phyloP scores from a whole-genome alignment of 1,140 invertebrate species.

The Hetaerina americana region DNA sequence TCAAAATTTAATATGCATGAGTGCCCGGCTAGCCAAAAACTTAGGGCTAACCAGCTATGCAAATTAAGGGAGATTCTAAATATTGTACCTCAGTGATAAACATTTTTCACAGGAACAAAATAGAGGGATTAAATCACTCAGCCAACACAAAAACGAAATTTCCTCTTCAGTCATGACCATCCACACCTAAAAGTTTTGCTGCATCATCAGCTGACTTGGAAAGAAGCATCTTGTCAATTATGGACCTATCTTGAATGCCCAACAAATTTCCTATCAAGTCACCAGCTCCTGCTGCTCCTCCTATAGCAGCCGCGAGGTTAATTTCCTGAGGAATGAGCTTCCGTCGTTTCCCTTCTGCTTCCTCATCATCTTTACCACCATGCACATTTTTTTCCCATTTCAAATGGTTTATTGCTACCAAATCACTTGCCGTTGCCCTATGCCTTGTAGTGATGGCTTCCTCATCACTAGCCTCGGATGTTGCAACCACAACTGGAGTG shows the following conservation, averaged over 20 bases:
- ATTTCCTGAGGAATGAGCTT: slow-evolving; percentile 3
- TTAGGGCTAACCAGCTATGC: too few relatives aligned
- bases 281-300: slow-evolving; percentile 33
- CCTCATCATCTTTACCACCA: slow-evolving; percentile 11
- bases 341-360: not conserved
- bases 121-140: not conserved
- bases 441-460: slow-evolving; percentile 32
- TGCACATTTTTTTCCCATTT: not conserved
- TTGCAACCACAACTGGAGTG: slow-evolving; percentile 21
- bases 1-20: too few relatives aligned
- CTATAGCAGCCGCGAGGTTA: slow-evolving; percentile 1
- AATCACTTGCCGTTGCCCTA: slow-evolving; percentile 26
- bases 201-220: slow-evolving; percentile 69
- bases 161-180: slow-evolving; percentile 3
- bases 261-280: slow-evolving; percentile 81
- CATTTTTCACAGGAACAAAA: not conserved
- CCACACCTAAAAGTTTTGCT: slow-evolving; percentile 69
- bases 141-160: not conserved
- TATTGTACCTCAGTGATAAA: not conserved
- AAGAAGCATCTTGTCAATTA: slow-evolving; percentile 69
- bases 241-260: slow-evolving; percentile 72
- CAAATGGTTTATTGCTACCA: slow-evolving; percentile 15
- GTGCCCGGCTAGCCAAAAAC: too few relatives aligned
- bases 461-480: slow-evolving; percentile 28
- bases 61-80: too few relatives aligned